phyloP scores from a whole-genome alignment of 2,113 vertebrate genomes.

The Colinus virginianus region DNA sequence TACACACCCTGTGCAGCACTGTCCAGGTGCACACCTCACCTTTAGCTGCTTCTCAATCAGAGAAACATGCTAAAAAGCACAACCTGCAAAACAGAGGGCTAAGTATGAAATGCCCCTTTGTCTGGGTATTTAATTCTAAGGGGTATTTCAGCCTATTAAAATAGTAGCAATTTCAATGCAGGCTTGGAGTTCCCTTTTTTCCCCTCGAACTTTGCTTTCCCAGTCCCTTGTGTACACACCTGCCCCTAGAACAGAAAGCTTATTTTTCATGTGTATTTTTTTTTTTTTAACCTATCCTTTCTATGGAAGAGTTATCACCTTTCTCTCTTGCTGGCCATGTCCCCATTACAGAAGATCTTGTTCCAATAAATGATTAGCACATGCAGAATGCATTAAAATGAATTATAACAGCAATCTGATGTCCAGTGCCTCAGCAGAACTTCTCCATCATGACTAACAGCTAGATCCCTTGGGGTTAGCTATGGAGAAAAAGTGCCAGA shows the following conservation, averaged over 20 bases:
- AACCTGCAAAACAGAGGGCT: not conserved
- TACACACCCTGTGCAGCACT: fast-evolving
- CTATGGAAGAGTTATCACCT: slow-evolving; percentile 41
- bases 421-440: not conserved
- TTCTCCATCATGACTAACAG: slow-evolving; percentile 66
- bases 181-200: not conserved
- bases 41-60: not conserved
- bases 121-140: not conserved
- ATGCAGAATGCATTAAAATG: slow-evolving; percentile 64
- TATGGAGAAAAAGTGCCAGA: not conserved
- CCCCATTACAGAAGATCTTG: slow-evolving; percentile 58
- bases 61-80: not conserved
- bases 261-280: not conserved
- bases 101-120: not conserved
- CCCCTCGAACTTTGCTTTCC: not conserved
- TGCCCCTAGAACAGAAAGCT: not conserved
- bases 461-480: slow-evolving; percentile 38
- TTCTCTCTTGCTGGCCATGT: slow-evolving; percentile 44
- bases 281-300: slow-evolving; percentile 48
- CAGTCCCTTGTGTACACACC: not conserved
- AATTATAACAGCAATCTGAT: slow-evolving; percentile 65
- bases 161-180: not conserved
- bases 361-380: slow-evolving; percentile 70
- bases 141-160: not conserved
- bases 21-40: not conserved